Base-by-base conservation (phyloP, 2,797 vertebrate genomes). In the Pantherophis alleghaniensis region DNA sequence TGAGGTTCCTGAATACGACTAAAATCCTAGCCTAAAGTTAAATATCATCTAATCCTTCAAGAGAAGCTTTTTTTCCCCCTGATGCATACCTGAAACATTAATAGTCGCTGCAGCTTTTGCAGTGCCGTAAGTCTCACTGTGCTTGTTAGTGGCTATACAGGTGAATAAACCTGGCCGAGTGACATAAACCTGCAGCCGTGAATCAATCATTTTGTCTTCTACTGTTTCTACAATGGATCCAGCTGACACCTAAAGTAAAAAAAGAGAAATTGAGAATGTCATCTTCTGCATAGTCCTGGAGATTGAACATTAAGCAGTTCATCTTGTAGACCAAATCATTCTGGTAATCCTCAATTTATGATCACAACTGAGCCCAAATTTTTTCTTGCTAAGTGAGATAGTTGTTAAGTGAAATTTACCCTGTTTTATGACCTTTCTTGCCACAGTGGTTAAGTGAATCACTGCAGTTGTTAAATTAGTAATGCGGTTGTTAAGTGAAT, bases 161-260 rank as follows among this genome's bases (percentile, higher is more conserved):
- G 99, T 99, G 95, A 99, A 99, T 55, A 99, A 97, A 60, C 99
- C 98, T 0, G 99, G 99, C 92, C 98, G 98, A 57, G 98, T 99
- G 92, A 99, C 98, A 0, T 98, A 98, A 56, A 99, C 97, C 89
- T 97, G 98, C 13, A 99, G 97, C 87, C 98, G 97, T 3, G 99
- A 99, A 89, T 98, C 97, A 89, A 99, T 98, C 93, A 99, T 97
- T 92, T 98, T 98, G 87, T 98, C 98, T 92, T 97, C 98, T 93
- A 99, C 93, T 0, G 97, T 99, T 96, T 99, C 99, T 0, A 97
- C 98, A 16, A 99, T 97, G 0, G 99, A 99, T 0, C 98, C 99
- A 1, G 98, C 98, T 7, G 98, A 98, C 95, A 99, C 98, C 99
- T 99, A 94, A 3, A 92, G 28, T 61, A 66, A 66, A 60, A 86